Evolutionary conservation across 2,113 vertebrate genomes (phyloP).

Genomic region (Alectura lathami): DNA sequence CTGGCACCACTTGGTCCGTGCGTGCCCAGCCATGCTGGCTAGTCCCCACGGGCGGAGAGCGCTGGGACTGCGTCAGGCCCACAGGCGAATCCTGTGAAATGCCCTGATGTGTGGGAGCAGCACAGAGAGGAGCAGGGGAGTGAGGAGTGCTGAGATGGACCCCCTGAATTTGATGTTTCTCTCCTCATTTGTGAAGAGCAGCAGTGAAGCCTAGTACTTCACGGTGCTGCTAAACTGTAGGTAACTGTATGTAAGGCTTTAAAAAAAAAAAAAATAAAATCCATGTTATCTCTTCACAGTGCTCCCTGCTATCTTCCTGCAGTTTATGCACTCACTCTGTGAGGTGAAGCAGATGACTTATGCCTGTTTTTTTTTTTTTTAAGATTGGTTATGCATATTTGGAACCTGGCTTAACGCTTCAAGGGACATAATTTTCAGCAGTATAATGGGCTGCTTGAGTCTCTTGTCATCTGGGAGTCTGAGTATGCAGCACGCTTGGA

Average conservation of each 20-base stretch:
- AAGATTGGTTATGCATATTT: not conserved
- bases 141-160: not conserved
- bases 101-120: not conserved
- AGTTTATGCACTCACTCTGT: not conserved
- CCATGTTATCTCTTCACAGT: not conserved
- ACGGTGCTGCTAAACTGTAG: not conserved
- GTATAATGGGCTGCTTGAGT: not conserved
- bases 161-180: rapidly evolving
- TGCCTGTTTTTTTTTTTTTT: not conserved
- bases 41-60: rapidly evolving
- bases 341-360: not conserved
- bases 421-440: not conserved
- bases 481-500: not conserved
- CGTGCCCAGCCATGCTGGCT: rapidly evolving
- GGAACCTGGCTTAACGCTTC: not conserved
- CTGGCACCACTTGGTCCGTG: rapidly evolving
- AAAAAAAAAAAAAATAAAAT: not conserved
- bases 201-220: not conserved
- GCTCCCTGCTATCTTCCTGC: not conserved
- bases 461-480: not conserved
- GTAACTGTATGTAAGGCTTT: not conserved
- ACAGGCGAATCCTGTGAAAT: rapidly evolving
- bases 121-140: not conserved
- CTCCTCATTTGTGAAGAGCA: rapidly evolving
- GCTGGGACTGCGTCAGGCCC: rapidly evolving